Conservation (phyloP, 2,888 invertebrate genomes). For the Cosmia pyralina region DNA sequence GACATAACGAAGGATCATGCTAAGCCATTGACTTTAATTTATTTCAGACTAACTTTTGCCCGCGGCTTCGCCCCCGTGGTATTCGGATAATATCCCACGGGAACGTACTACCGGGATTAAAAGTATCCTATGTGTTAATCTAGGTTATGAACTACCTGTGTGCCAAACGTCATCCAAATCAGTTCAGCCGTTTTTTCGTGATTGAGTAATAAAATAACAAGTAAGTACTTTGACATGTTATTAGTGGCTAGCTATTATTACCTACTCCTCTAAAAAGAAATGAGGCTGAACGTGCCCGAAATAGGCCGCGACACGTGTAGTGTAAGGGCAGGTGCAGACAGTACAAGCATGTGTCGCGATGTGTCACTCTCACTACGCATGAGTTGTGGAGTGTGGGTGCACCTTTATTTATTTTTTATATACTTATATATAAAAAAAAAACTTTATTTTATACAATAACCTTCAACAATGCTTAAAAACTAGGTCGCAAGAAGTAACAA, state of each 20-base stretch:
- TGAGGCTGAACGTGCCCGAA: conserved; percentile 31
- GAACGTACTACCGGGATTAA: background rate
- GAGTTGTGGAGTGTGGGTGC: background rate
- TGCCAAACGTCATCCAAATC: background rate
- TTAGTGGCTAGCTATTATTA: conserved; percentile 42
- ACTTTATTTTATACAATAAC: no score
- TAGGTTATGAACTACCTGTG: background rate
- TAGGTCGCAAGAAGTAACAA: no score
- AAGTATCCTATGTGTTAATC: background rate
- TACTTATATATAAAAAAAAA: no score
- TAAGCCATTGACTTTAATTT: background rate
- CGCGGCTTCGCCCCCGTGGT: background rate
- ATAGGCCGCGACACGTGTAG: conserved; percentile 38
- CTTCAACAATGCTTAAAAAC: no score
- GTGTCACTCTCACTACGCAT: no score
- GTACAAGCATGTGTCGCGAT: background rate
- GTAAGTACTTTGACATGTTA: conserved; percentile 37
- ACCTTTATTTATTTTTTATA: background rate
- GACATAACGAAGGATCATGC: no score
- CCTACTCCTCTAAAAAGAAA: conserved; percentile 37
- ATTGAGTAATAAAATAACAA: conserved; percentile 27
- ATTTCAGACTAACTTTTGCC: background rate
- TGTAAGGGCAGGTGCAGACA: background rate
- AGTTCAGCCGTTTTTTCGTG: background rate
- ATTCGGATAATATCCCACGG: background rate